Conservation (phyloP, 2,797 vertebrate species). For the Mastacembelus armatus region DNA sequence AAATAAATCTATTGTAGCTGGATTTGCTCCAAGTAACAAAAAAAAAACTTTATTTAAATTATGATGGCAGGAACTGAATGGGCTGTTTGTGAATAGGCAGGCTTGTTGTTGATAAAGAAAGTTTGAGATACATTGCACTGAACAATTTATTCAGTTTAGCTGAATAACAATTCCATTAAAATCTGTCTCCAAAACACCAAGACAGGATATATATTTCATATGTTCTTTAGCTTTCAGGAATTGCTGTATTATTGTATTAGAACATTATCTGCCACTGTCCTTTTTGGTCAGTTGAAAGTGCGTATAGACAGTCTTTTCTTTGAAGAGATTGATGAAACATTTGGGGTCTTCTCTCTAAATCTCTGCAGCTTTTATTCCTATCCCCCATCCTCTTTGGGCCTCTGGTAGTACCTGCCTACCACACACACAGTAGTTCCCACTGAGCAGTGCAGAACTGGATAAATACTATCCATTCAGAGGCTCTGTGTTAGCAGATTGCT, state of each 20-base stretch:
- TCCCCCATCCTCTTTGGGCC: slow-evolving; percentile 42
- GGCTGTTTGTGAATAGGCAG: background rate
- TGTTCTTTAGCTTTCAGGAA: background rate
- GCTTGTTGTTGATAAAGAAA: background rate
- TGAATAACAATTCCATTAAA: slow-evolving; percentile 4
- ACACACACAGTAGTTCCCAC: slow-evolving; percentile 72
- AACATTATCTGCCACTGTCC: background rate
- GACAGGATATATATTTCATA: background rate
- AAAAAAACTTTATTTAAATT: background rate
- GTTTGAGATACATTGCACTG: background rate
- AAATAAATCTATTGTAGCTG: slow-evolving; percentile 7
- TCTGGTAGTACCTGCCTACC: slow-evolving; percentile 62
- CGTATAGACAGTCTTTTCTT: too few relatives aligned
- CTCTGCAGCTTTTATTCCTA: slow-evolving; percentile 43
- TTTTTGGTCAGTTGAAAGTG: background rate
- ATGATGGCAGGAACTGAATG: background rate
- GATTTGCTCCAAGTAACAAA: slow-evolving; percentile 17
- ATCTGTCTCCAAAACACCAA: background rate
- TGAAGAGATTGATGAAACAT: slow-evolving; percentile 13
- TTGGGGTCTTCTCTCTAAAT: slow-evolving; percentile 18
- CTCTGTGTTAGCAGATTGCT: slow-evolving; percentile 71
- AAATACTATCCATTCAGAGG: slow-evolving; percentile 76
- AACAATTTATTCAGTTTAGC: background rate
- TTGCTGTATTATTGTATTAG: background rate
- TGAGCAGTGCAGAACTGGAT: slow-evolving; percentile 68